Conservation (phyloP, 2,888 invertebrate species). For the Ceramica pisi region DNA sequence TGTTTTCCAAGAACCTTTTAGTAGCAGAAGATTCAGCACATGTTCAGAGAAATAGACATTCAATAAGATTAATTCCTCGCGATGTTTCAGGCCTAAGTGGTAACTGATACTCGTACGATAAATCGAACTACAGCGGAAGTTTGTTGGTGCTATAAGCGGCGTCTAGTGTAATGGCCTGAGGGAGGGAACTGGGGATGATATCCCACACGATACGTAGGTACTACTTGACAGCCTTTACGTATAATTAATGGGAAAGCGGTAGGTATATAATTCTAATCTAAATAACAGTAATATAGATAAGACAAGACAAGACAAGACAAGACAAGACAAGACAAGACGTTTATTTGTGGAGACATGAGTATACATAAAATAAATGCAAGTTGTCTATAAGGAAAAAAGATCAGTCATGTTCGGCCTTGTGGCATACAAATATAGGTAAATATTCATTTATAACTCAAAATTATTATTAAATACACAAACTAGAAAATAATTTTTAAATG, state of each 20-base stretch:
- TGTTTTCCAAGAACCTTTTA: constrained; percentile 32
- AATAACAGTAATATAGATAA: too few species aligned
- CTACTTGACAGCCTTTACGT: background rate
- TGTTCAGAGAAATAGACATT: background rate
- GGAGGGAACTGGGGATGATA: constrained; percentile 19
- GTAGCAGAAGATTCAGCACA: constrained; percentile 8
- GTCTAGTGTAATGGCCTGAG: constrained; percentile 29
- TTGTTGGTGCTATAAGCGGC: constrained; percentile 37
- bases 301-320: too few species aligned
- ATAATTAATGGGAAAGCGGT: background rate
- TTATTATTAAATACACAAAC: too few species aligned
- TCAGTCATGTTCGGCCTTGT: too few species aligned
- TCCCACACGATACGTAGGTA: background rate
- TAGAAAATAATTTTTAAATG: too few species aligned
- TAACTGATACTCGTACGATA: constrained; percentile 43
- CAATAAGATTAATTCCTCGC: constrained; percentile 25
- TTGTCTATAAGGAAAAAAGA: too few species aligned
- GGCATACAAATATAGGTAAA: too few species aligned
- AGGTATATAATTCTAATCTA: background rate
- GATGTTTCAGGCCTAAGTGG: constrained; percentile 39
- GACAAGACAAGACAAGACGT: too few species aligned
- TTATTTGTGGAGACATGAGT: too few species aligned
- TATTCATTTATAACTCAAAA: too few species aligned
- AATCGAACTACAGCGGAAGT: constrained; percentile 37
- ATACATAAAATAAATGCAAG: too few species aligned